Conservation (phyloP, 37 sponge, comb jelly and placozoan species). For the Dysidea cf. avara region DNA sequence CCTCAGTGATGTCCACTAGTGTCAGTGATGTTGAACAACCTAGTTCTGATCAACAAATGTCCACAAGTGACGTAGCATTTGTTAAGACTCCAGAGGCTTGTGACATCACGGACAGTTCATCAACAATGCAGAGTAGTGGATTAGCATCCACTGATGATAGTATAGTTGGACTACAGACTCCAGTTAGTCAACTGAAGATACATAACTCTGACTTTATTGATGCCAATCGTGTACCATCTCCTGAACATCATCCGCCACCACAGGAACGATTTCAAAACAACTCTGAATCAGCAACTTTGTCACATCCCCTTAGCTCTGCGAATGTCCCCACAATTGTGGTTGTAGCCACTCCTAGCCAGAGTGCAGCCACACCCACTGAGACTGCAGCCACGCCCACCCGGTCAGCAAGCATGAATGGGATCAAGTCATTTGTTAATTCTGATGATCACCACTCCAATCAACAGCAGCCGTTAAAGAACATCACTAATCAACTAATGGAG, state of each 20-base stretch:
- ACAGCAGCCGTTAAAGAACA: too few species aligned
- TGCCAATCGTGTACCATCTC: conserved; percentile 5
- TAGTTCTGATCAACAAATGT: background rate
- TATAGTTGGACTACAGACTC: conserved; percentile 1
- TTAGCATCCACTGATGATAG: background rate
- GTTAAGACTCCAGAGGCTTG: background rate
- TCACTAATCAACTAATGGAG: too few species aligned
- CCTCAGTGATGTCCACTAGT: conserved; percentile 5
- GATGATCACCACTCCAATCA: too few species aligned
- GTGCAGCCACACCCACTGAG: too few species aligned
- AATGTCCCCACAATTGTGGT: background rate
- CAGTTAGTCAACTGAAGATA: conserved; percentile 13
- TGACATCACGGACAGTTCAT: background rate
- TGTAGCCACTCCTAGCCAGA: too few species aligned
- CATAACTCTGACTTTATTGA: background rate
- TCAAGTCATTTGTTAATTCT: too few species aligned
- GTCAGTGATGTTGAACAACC: background rate
- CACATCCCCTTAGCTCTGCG: conserved; percentile 23
- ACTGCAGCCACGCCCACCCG: too few species aligned
- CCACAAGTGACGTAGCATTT: conserved; percentile 10
- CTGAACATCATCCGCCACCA: background rate
- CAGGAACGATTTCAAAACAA: background rate
- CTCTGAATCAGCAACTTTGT: conserved; percentile 30
- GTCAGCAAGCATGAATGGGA: too few species aligned
- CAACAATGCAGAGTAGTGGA: background rate